Base-by-base conservation (phyloP, 2,888 invertebrate species). In the Sminthurides aquaticus region DNA sequence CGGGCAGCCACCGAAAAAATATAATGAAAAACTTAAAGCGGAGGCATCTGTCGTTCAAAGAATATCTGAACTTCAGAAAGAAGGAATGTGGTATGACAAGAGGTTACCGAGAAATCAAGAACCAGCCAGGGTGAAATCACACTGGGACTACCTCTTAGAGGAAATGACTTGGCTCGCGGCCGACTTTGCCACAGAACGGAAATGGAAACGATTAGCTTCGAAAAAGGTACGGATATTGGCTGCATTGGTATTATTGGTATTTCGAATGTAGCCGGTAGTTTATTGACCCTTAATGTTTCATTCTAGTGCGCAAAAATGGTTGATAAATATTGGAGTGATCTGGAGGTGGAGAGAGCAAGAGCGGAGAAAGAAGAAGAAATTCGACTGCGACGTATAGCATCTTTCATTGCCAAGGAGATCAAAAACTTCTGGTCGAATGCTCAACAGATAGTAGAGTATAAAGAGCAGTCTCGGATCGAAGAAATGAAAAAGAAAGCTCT, bases 91-190 rank as follows among this genome's bases (percentile, higher is more conserved):
- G 98, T 87, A 94, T 61, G 91, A 92, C 79, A 68, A 67, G 34
- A 63, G 71, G 20, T 57, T 71, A 18, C 73, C 70, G 0, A 70
- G 68, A 56, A 61, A 56, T 28, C 59, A 62, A 54, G 71, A 72
- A 56, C 70, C 69, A 3, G 43, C 69, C n/a, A 62, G 67, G 26
- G 62, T 63, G 28, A 98, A 97, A 81, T 89, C 92, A 28, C 98
- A 99, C 80, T 98, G 98, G 97, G 99, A 99, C 80, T 98, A 95
- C 80, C 82, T 99, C 70, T 82, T 99, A 52, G 98, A 99, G 80
- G 99, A 99, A 81, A 96, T 97, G 94, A 89, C 90, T 49, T 99
- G 99, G 99, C 83, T 99, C 73, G 92, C 96, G 48, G 90, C 93
- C 49, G 98, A 99, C 81, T 99, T 99, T 81, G 91, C 91, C 28